Evolutionary conservation across 92 coral and sea anemone species (phyloP), one percentile per base, ranked within the genome.

Genomic region (Pocillopora grandis): DNA sequence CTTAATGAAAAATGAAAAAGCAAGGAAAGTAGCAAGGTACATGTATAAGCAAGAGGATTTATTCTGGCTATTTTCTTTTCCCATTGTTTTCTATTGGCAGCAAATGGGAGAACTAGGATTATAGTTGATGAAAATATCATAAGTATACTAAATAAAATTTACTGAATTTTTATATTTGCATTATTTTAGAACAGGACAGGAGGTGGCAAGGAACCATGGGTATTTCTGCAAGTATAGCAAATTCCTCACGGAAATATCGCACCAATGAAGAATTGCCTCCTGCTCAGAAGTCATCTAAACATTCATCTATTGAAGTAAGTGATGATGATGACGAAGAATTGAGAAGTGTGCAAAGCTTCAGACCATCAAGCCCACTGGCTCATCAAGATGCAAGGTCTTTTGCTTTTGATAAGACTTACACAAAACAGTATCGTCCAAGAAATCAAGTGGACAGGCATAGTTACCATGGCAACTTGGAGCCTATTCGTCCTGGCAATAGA

Each of bases 351-450:
- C 86, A 90, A 55, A 93, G 98, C 84, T 93, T 86, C 70, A 84
- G 95, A 73, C 95, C 95, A 61, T 89, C 94, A 60, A 86, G 91
- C 15, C 98, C 98, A 37, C 65, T 78, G 17, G 98, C 98, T 13
- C 98, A 93, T 71, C 84, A 84, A 55, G 95, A 89, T 82, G 98
- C 98, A 14, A 84, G 88, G 12, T 60, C 85, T 33, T 92, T 88
- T 71, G 76, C 77, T 36, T 71, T 90, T 12, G 80, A 85, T 27
- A 27, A 66, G 12, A 27, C 84, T 2, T 21, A 58, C 16, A 71
- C 69, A 48, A 90, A 70, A 74, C 90, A 74, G 62, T 83, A 48
- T 52, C 56, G 71, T 36, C 81, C 85, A 56, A 55, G 87, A 10
- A 84, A 75, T 66, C 78, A 77, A 58, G 91, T 88, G 56, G 78